Base-by-base conservation (phyloP, 2,113 vertebrate species). In the Ciconia stormi region DNA sequence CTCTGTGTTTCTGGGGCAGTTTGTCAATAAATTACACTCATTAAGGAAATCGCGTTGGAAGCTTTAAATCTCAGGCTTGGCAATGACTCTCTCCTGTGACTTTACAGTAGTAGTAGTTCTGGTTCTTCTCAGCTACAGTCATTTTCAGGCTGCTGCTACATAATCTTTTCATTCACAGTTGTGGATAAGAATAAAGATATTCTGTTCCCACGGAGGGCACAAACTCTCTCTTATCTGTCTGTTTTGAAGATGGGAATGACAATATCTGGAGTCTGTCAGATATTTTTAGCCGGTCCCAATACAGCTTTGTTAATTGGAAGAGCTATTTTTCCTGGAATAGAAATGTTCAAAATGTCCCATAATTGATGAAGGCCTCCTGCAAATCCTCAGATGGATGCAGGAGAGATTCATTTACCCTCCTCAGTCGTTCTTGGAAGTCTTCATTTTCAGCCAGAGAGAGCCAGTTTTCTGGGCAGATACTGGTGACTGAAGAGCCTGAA, bases 111-210 rank as follows among this genome's bases (percentile, higher is more conserved):
- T 91, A 82, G 87, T 93, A 89, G 86, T 89, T 97, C 89, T 92
- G 93, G 53, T 77, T 91, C 94, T 95, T 91, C 91, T 97, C 95
- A 93, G 94, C 81, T 97, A 46, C 92, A 95, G 94, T 93, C 94
- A 89, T 95, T 95, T 95, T 62, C 95, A 96, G 94, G 94, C 96
- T 96, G 92, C 94, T 94, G 95, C 66, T 92, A 76, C 94, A 95
- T 93, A 94, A 82, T 93, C 95, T 94, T 85, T 95, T 89, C 91
- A 97, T 97, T 97, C 96, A 95, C 95, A 95, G 97, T 93, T 89
- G 89, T 53, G 87, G 89, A 70, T 91, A 87, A 95, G 96, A 94
- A 96, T 93, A 97, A 96, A 97, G 94, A 92, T 95, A 82, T 79
- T 95, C 96, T 90, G 94, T 91, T 95, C 95, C 96, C 95, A 95